Percentiles rank a stretch among this genome's conserved stretches.
Evolutionary conservation across 2,113 vertebrate species (phyloP).

Genomic region (Ivindomyrus marchei): DNA sequence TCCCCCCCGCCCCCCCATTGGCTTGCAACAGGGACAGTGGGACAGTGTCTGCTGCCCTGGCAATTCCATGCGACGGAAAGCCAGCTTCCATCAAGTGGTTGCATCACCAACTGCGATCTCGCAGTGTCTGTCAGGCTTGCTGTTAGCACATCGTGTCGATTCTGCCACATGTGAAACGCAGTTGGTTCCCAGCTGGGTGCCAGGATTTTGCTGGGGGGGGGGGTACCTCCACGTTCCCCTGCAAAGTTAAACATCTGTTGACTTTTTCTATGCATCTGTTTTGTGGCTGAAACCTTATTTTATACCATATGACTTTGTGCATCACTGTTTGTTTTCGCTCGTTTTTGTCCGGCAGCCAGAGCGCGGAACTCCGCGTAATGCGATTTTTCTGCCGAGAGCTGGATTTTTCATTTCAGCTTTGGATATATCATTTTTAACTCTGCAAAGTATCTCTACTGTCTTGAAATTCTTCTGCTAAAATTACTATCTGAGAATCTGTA

Average conservation of each 20-base stretch:
- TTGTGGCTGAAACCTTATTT: background rate
- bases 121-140: background rate
- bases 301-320: background rate
- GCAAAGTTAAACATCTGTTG: background rate
- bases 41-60: background rate
- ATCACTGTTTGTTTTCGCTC: background rate
- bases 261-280: background rate
- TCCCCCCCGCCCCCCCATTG: background rate
- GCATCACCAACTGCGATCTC: background rate
- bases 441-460: background rate
- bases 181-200: background rate
- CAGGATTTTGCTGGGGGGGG: background rate
- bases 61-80: background rate
- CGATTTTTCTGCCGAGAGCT: background rate
- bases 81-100: background rate
- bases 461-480: background rate
- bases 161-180: background rate
- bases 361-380: background rate
- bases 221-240: background rate
- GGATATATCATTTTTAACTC: slow-evolving; percentile 2
- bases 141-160: background rate
- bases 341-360: background rate
- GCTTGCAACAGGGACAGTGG: background rate
- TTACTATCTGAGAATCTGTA: background rate
- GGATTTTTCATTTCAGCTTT: background rate